Percentiles rank a stretch among this genome's conserved stretches.
These are phyloP conservation scores for Sander vitreus DNA, from an alignment of 2,113 vertebrate genomes.

Conservation along the genomic window DNA sequence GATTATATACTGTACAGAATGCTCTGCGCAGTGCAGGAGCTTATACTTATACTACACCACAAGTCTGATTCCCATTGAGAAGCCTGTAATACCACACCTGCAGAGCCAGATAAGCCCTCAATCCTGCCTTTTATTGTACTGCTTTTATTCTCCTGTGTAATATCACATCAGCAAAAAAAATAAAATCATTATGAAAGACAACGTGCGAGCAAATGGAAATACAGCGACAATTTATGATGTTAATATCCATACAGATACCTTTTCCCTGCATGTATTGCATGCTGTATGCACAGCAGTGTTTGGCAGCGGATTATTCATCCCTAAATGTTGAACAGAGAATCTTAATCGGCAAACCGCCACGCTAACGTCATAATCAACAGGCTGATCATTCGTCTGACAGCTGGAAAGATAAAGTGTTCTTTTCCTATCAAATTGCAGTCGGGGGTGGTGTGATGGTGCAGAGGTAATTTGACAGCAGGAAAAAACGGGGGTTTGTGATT, in stretches of 20 bases:
- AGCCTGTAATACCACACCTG: conserved; percentile 72
- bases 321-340: conserved; percentile 34
- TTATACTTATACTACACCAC: conserved; percentile 65
- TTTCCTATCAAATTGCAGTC: conserved; percentile 42
- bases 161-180: conserved; percentile 50
- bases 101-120: conserved; percentile 72
- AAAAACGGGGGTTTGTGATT: conserved; percentile 51
- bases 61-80: conserved; percentile 62
- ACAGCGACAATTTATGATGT: conserved; percentile 26
- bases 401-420: conserved; percentile 54
- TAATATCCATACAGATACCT: conserved; percentile 46
- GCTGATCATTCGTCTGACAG: conserved; percentile 62
- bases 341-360: conserved; percentile 22
- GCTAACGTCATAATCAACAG: conserved; percentile 61
- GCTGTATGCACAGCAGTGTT: conserved; percentile 21
- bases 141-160: conserved; percentile 56
- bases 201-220: conserved; percentile 47
- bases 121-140: conserved; percentile 63
- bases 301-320: conserved; percentile 14
- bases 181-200: conserved; percentile 53
- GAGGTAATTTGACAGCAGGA: conserved; percentile 59
- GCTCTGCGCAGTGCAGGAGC: conserved; percentile 47
- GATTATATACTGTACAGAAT: conserved; percentile 67
- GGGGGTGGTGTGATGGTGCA: conserved; percentile 48
- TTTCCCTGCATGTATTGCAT: conserved; percentile 26